phyloP scores from a whole-genome alignment of 2,113 vertebrate species.

The Australoheros scitulus region DNA sequence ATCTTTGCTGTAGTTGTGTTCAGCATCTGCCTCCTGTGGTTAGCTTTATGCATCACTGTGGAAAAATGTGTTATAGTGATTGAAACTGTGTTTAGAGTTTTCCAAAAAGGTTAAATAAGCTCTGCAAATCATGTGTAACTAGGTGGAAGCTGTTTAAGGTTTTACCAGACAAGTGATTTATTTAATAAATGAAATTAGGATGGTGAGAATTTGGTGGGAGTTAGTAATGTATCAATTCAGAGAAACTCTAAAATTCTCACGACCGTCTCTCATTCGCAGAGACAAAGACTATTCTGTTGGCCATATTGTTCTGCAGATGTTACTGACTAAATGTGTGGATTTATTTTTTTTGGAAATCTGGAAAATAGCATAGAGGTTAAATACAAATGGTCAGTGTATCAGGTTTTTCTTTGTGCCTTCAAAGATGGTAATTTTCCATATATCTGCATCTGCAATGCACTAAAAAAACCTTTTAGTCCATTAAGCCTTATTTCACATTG shows the following conservation, averaged over 20 bases:
- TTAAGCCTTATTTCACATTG: background rate
- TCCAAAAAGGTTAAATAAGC: background rate
- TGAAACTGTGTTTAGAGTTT: background rate
- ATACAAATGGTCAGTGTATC: background rate
- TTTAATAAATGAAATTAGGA: background rate
- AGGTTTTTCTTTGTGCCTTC: background rate
- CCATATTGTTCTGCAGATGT: background rate
- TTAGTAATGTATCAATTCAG: background rate
- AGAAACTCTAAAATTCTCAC: background rate
- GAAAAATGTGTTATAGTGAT: background rate
- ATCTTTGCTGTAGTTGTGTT: background rate
- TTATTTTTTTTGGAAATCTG: background rate
- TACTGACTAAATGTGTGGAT: background rate
- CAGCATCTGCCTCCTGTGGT: background rate
- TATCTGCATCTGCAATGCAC: background rate
- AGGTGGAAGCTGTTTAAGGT: background rate
- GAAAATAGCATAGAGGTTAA: background rate
- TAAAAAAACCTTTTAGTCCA: background rate
- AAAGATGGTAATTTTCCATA: background rate
- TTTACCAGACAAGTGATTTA: background rate
- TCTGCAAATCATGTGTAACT: background rate
- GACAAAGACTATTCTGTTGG: background rate
- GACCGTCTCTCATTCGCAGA: background rate
- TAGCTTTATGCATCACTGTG: background rate
- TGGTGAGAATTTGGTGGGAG: slow-evolving; percentile 2